Percentiles rank a stretch among this genome's conserved stretches.
These are phyloP conservation scores for Gavia stellata DNA, from an alignment of 2,113 vertebrate species.

Conservation along the genomic window DNA sequence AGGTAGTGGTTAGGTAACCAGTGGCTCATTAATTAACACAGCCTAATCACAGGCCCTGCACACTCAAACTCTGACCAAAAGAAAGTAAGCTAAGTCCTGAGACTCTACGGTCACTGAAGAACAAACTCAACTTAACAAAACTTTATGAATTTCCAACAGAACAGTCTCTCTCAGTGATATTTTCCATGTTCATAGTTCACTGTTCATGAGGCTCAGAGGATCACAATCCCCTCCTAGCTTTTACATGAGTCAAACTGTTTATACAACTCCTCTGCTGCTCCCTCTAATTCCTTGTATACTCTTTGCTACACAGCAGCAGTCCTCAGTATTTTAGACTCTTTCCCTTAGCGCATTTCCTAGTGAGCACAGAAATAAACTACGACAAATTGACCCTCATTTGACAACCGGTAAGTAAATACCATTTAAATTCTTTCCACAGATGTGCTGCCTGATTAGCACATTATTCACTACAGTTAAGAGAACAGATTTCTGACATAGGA, in stretches of 20 bases:
- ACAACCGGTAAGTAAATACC: neutral
- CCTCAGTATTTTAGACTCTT: neutral
- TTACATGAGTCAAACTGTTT: neutral
- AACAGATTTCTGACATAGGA: neutral
- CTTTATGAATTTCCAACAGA: neutral
- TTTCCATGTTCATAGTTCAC: neutral
- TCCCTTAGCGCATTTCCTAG: neutral
- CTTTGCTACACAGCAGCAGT: neutral
- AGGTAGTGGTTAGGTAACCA: neutral
- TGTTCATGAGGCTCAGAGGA: neutral
- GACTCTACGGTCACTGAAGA: neutral
- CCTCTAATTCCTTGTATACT: neutral
- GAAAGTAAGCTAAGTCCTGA: neutral
- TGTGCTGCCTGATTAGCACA: neutral
- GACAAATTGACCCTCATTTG: constrained; percentile 1
- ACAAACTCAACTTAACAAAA: neutral
- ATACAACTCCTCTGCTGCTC: neutral
- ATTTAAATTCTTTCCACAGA: neutral
- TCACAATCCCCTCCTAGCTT: neutral
- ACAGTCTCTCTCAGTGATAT: neutral
- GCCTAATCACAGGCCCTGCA: neutral
- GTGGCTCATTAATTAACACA: neutral
- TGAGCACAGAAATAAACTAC: neutral
- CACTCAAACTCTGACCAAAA: neutral
- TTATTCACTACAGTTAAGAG: neutral